These are phyloP conservation scores for Paramuricea clavata DNA, from an alignment of 92 coral and sea anemone genomes.

Conservation along the genomic window DNA sequence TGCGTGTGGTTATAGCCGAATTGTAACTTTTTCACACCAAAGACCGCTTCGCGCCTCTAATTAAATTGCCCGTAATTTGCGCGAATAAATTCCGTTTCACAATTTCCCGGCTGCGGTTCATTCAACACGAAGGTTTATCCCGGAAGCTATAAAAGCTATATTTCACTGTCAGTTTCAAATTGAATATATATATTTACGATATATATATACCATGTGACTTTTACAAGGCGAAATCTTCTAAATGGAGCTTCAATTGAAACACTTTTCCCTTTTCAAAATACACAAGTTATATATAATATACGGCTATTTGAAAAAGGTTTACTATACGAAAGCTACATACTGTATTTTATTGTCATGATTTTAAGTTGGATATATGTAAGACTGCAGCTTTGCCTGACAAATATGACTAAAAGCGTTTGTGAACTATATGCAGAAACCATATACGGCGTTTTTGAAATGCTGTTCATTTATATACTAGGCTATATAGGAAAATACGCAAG, in stretches of 20 bases:
- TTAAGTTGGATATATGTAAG: too few species aligned
- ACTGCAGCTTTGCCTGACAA: not conserved
- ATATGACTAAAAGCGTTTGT: not conserved
- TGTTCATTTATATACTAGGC: too few species aligned
- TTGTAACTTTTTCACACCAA: not conserved
- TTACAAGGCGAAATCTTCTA: too few species aligned
- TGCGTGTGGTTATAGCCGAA: not conserved
- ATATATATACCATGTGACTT: too few species aligned
- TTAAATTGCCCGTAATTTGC: not conserved
- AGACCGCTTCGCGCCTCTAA: not conserved
- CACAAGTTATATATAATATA: too few species aligned
- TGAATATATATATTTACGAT: too few species aligned
- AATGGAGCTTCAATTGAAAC: too few species aligned
- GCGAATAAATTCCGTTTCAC: not conserved
- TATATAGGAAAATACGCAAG: not conserved
- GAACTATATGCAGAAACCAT: not conserved
- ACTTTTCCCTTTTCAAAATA: too few species aligned
- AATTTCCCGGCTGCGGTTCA: too few species aligned
- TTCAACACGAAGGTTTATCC: not conserved
- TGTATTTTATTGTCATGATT: too few species aligned
- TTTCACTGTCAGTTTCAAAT: not conserved
- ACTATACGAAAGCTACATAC: too few species aligned
- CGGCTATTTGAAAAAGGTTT: too few species aligned
- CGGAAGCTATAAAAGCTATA: not conserved
- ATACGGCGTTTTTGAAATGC: not conserved